Conservation (phyloP, 2,113 vertebrate genomes). For the Rousettus leschenaultii region DNA sequence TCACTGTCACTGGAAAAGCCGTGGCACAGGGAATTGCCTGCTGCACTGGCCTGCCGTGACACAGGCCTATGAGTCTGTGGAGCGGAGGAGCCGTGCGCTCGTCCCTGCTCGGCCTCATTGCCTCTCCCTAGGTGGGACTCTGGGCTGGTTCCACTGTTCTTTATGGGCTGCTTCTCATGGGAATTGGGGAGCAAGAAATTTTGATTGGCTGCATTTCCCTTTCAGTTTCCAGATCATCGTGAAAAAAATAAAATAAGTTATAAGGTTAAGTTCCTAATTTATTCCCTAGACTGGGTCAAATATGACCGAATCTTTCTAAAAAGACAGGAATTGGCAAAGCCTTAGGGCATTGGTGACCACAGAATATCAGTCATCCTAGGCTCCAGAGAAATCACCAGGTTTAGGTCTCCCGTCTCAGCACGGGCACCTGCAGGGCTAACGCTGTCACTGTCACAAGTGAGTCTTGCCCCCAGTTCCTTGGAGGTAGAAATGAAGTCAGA, state of each 20-base stretch:
- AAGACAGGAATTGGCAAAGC: not conserved
- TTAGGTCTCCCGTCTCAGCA: not conserved
- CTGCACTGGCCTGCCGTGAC: not conserved
- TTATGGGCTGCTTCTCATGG: not conserved
- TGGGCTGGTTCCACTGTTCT: not conserved
- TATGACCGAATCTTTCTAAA: constrained; percentile 14
- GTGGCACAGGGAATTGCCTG: not conserved
- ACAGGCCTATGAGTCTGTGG: too few species aligned
- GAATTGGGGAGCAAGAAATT: not conserved
- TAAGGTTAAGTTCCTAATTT: constrained; percentile 6
- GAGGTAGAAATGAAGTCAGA: not conserved
- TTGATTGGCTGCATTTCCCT: not conserved
- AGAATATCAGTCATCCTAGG: not conserved
- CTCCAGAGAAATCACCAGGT: not conserved
- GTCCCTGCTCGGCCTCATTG: not conserved
- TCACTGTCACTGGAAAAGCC: not conserved
- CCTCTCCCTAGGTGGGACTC: not conserved
- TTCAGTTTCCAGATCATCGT: not conserved
- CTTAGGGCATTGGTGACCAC: not conserved
- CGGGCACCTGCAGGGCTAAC: not conserved
- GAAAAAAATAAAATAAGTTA: not conserved
- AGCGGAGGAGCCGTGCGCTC: not conserved
- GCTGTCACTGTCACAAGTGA: not conserved
- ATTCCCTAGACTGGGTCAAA: not conserved
- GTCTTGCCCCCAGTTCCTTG: not conserved